Evolutionary conservation across 2,113 vertebrate species (phyloP), one percentile per base, ranked within the genome.

Genomic region (Lagopus muta): DNA sequence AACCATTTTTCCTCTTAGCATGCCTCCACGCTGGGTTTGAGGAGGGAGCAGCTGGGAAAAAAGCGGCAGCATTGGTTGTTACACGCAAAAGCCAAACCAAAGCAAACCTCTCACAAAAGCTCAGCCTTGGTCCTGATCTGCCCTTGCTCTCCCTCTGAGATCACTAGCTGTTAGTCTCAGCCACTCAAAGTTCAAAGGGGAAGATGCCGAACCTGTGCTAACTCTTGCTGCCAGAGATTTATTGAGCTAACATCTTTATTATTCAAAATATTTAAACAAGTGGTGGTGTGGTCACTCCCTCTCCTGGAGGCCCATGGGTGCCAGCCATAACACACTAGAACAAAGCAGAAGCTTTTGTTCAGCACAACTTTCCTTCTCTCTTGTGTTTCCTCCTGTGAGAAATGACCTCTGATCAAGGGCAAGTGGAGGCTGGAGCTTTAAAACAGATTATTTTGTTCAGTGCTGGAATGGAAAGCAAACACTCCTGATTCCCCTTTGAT

Each of bases 231-330:
- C 80, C 91, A 57, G 69, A 67, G 47, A 60, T 81, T 93, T 94
- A 88, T 90, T 93, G 90, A 94, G 86, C 73, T 67, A 72, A 86
- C 2, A 34, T 55, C 69, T 82, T 94, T 92, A 94, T 95, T 93
- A 88, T 84, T 94, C 82, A 86, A 95, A 96, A 96, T 96, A 95
- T 95, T 97, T 93, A 77, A 93, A 93, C 90, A 95, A 95, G 90
- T 82, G 94, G 82, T 38, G 85, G 79, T 6, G 6, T 0, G 6
- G 90, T 92, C 86, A 28, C 94, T 92, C 89, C 82, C 92, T 90
- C 42, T 72, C 48, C 54, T 7, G 0, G 65, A 88, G n/a, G 34
- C 55, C 72, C 65, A 62, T 75, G 78, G 72, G 62, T 0, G 13
- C 81, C 18, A 7, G 70, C 73, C 4, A 15, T 79, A 61, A 50